Evolutionary conservation across 1,140 invertebrate species (phyloP), one percentile per base, ranked within the genome.

Genomic region (Rhopalosiphum maidis): DNA sequence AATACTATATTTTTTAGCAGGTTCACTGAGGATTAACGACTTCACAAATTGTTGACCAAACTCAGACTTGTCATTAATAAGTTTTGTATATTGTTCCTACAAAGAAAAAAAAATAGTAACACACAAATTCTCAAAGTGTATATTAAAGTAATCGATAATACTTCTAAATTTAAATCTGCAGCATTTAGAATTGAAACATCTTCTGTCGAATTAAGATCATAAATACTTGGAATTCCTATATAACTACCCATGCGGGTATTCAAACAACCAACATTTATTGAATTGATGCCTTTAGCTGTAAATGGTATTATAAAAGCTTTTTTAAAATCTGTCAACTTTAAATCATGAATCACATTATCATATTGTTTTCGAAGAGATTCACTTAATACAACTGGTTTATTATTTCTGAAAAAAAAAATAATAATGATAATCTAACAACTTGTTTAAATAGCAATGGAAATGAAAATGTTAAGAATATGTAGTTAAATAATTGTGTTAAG

Each of bases 1-100:
- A 41, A 96, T 95, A 30, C 95, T 95, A 94, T 95, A 96, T 94
- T 95, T 95, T 92, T 95, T 94, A 15, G 96, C 96, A 15, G 95
- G 94, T 22, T 95, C 95, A 93, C 95, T 95, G 22, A 96, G 91
- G 18, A 95, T 51, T 89, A 96, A 93, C 25, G 95, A 94, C 11
- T 95, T 94, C 55, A 95, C 77, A 18, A 96, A 94, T 9, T 94
- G 60, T 94, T 95, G 83, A 23, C 95, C 95, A 37, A 94, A 94
- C 51, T 94, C 94, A 6, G 95, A 94, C 15, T 94, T 92, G 95
- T 95, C 95, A 87, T 94, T 93, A 92, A 95, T 21, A 46, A 51
- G 37, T 55, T 86, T 25, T n/a, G 43, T 43, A 83, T 48, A 25
- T 54, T n/a, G 30, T 18, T 93, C 21, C 91, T 93, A 51, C n/a